Base-by-base conservation (phyloP, 92 coral and sea anemone species). In the Porites cylindrica region DNA sequence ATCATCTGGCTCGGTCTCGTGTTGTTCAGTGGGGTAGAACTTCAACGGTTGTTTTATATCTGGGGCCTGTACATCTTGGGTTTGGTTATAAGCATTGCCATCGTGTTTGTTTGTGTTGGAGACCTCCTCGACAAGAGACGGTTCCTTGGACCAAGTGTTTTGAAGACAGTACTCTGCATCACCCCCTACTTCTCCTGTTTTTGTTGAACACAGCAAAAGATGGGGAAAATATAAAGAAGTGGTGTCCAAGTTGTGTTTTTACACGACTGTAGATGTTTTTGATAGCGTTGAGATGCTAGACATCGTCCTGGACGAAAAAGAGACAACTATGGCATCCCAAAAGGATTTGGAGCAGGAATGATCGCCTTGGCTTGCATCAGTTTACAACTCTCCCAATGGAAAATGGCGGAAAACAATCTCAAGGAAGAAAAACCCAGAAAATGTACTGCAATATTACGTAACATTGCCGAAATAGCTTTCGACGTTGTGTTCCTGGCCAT, bases 121-220 rank as follows among this genome's bases (percentile, higher is more conserved):
- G 80, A 83, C 74, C 62, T 51, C 23, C 50, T 83, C 21, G 87
- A 83, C 54, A 74, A 66, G 8, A 3, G 24, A 51, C 21, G 32
- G 20, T 50, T 63, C 20, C 62, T 83, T 8, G 87, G 87, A 6
- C 87, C 80, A 47, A 83, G 61, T 29, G 7, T 72, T 21, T 52
- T 83, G 53, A 83, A 72, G 66, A 11, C 7, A 50, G 66, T 74
- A 19, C 86, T 94, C 2, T 93, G 96, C 54, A 68, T 92, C 65
- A 78, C 96, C 4, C 98, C 10, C 94, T 53, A 6, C 86, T 95
- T 7, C 88, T 91, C 8, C 73, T 93, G 24, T 76, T 95, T 24
- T 88, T 95, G 10, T 88, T 95, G 24, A 79, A 77, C 86, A 83
- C 86, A 18, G 82, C 77, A 29, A 68, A 61, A 18, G 89, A 70